Conservation (phyloP, 2,113 vertebrate species). For the Cynoglossus semilaevis region DNA sequence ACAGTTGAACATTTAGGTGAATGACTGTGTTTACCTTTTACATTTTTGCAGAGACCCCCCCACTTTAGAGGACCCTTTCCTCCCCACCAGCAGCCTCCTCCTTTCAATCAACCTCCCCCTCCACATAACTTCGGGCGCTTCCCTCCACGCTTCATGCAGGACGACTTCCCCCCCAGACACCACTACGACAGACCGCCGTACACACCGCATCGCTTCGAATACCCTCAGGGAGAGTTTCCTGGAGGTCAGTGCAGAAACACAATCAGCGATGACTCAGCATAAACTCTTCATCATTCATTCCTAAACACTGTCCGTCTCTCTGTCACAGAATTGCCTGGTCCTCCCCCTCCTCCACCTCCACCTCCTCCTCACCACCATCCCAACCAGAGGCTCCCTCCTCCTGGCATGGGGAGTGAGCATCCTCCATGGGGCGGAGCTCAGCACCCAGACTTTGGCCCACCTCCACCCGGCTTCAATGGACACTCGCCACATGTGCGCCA, state of each 20-base stretch:
- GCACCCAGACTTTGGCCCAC: slow-evolving; percentile 90
- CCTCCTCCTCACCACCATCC: slow-evolving; percentile 94
- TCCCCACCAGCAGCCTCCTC: slow-evolving; percentile 94
- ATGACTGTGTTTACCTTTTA: not conserved
- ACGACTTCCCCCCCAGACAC: slow-evolving; percentile 93
- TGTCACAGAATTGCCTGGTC: slow-evolving; percentile 86
- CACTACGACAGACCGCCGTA: slow-evolving; percentile 93
- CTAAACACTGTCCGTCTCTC: not conserved
- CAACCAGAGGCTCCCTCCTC: slow-evolving; percentile 90
- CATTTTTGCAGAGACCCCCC: slow-evolving; percentile 81
- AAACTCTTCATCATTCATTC: not conserved
- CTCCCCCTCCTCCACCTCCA: slow-evolving; percentile 56
- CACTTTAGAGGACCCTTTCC: slow-evolving; percentile 95
- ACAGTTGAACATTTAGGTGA: not conserved
- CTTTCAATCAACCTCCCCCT: slow-evolving; percentile 93
- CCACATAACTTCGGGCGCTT: slow-evolving; percentile 94
- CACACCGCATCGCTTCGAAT: slow-evolving; percentile 91
- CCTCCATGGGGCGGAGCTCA: slow-evolving; percentile 92
- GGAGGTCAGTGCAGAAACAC: slow-evolving; percentile 75
- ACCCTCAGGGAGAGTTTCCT: slow-evolving; percentile 90
- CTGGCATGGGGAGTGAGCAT: slow-evolving; percentile 86
- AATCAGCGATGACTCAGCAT: not conserved
- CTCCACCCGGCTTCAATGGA: slow-evolving; percentile 93
- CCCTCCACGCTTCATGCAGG: slow-evolving; percentile 96
- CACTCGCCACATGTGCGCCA: slow-evolving; percentile 92